Conservation (phyloP, 2,113 vertebrate species). For the Morone saxatilis region DNA sequence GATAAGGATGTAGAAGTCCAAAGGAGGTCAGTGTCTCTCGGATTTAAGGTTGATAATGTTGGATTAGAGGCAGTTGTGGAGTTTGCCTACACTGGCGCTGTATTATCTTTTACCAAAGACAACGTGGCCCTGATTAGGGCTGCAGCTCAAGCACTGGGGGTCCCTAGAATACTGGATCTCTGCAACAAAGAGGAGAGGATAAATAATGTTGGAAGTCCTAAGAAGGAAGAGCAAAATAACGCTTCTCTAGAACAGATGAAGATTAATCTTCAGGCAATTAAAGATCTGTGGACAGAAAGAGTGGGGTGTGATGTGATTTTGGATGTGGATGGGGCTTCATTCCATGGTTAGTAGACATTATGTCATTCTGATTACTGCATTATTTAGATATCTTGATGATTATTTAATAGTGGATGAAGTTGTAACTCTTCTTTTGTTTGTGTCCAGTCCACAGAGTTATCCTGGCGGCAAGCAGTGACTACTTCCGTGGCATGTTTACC, state of each 20-base stretch:
- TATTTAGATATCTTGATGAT: background rate
- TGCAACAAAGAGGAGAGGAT: constrained; percentile 55
- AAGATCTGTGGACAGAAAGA: constrained; percentile 77
- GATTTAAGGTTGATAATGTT: constrained; percentile 44
- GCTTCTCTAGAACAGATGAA: constrained; percentile 80
- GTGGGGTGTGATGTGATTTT: constrained; percentile 89
- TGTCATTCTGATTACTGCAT: background rate
- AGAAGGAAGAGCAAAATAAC: constrained; percentile 6
- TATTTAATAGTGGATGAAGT: background rate
- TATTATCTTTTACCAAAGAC: constrained; percentile 56
- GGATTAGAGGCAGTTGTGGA: constrained; percentile 85
- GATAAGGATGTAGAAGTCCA: background rate
- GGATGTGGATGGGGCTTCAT: constrained; percentile 77
- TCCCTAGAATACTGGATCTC: constrained; percentile 77
- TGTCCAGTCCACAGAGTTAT: constrained; percentile 88
- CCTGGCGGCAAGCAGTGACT: constrained; percentile 91
- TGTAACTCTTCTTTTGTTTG: constrained; percentile 5
- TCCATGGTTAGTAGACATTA: constrained; percentile 77
- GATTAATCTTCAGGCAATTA: constrained; percentile 78
- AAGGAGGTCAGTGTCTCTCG: constrained; percentile 39
- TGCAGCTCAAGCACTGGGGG: constrained; percentile 81
- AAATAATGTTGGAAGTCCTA: background rate
- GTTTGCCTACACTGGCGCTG: constrained; percentile 89
- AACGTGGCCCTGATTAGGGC: constrained; percentile 62
- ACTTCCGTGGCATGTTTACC: constrained; percentile 92